Percentiles rank a stretch among this genome's conserved stretches.
phyloP scores from a whole-genome alignment of 2,888 invertebrate species.

The Tricholauxania praeusta region DNA sequence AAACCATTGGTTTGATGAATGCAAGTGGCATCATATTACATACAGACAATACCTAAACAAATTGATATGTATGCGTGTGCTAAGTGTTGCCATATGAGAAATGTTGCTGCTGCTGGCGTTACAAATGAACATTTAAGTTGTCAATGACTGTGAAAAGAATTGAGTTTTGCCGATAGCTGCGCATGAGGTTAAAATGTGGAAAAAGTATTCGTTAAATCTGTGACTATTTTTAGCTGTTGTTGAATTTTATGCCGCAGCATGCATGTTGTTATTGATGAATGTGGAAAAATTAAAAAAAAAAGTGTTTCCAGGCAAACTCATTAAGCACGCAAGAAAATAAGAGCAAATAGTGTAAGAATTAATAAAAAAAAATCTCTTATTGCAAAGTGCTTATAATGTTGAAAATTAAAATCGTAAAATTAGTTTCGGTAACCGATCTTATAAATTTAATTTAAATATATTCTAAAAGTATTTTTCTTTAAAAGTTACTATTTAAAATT shows the following conservation, averaged over 20 bases:
- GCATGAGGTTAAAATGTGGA: slow-evolving; percentile 60
- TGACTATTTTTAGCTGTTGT: neutral
- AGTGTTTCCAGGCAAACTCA: neutral
- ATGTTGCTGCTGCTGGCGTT: slow-evolving; percentile 1
- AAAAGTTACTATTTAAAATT: slow-evolving; percentile 16
- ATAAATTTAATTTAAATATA: too few species aligned
- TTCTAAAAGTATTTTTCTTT: slow-evolving; percentile 12
- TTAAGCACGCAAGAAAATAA: too few species aligned
- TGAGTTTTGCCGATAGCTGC: slow-evolving; percentile 46
- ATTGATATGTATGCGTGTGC: neutral
- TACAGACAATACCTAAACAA: slow-evolving; percentile 1
- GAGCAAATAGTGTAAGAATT: too few species aligned
- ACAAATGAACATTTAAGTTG: neutral
- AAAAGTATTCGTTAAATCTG: slow-evolving; percentile 20
- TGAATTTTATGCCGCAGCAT: neutral
- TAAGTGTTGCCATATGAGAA: slow-evolving; percentile 21
- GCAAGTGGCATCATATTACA: slow-evolving; percentile 51
- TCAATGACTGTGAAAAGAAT: slow-evolving; percentile 38
- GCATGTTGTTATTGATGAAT: neutral
- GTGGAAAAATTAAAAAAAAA: neutral
- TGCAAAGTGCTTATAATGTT: too few species aligned
- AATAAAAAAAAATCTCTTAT: too few species aligned
- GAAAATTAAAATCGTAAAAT: too few species aligned
- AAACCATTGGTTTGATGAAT: slow-evolving; percentile 38
- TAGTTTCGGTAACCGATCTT: too few species aligned